A percentile compares a stretch with the other conserved stretches of the same genome.
These are phyloP conservation scores for Drosophila kuntzei DNA, from an alignment of 2,888 invertebrate species.

Conservation along the genomic window DNA sequence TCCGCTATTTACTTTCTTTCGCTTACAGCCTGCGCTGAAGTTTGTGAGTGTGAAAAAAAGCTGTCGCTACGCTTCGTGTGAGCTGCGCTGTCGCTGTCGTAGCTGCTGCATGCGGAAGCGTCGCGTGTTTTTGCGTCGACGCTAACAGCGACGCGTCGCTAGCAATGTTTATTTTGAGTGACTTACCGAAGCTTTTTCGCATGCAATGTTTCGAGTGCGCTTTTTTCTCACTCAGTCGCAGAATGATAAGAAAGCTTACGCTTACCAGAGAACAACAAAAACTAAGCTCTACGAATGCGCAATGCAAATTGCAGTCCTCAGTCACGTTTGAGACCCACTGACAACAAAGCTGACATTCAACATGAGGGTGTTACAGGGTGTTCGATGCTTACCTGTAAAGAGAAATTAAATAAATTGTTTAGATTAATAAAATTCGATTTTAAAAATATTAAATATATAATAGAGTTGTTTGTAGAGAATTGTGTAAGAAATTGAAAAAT, in stretches of 20 bases:
- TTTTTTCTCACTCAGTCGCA: neutral
- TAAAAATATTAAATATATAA: too few species aligned
- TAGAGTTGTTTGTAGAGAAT: too few species aligned
- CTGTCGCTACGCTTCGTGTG: constrained; percentile 64
- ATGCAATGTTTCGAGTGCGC: constrained; percentile 33
- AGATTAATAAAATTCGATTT: constrained; percentile 41
- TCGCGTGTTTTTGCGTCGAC: constrained; percentile 34
- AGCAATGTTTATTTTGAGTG: constrained; percentile 39
- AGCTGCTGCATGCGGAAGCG: constrained; percentile 66
- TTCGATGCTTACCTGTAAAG: constrained; percentile 70
- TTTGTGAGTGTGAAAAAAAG: constrained; percentile 39
- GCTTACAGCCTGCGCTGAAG: constrained; percentile 65
- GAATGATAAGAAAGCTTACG: constrained; percentile 42
- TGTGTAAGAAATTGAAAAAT: too few species aligned
- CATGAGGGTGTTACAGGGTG: constrained; percentile 24
- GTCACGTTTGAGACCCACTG: constrained; percentile 53
- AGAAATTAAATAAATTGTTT: constrained; percentile 25
- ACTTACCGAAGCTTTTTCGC: constrained; percentile 44
- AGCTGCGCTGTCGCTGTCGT: constrained; percentile 40
- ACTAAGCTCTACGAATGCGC: constrained; percentile 25
- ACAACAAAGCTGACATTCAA: constrained; percentile 31
- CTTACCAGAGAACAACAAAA: constrained; percentile 32
- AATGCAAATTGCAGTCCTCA: constrained; percentile 49
- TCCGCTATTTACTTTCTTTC: constrained; percentile 79
- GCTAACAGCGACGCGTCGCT: constrained; percentile 17